A percentile compares a stretch with the other conserved stretches of the same genome.
Evolutionary conservation across 2,797 vertebrate species (phyloP).

Genomic region (Columba guinea): DNA sequence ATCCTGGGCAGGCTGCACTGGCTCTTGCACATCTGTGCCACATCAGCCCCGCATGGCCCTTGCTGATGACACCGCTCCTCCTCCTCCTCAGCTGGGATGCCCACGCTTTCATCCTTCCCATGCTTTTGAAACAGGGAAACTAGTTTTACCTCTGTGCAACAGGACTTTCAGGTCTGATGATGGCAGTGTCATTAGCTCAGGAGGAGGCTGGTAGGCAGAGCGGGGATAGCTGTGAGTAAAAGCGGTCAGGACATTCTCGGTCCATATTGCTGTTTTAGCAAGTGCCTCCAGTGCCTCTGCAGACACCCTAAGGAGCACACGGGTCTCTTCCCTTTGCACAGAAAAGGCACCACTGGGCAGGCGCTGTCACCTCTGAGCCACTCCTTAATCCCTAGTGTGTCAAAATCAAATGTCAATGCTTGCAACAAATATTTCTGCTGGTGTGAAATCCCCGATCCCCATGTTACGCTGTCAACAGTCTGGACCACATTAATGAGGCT

Average conservation of each 20-base stretch:
- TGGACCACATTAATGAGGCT: neutral
- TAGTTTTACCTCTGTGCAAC: neutral
- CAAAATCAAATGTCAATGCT: neutral
- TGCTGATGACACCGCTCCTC: neutral
- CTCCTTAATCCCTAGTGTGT: neutral
- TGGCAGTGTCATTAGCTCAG: fast-evolving
- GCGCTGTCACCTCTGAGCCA: neutral
- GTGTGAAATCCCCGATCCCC: neutral
- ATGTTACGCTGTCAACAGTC: neutral
- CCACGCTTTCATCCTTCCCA: fast-evolving
- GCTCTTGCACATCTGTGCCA: neutral
- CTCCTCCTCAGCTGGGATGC: neutral
- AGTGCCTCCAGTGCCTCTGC: neutral
- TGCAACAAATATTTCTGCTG: neutral
- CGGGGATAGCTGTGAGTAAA: neutral
- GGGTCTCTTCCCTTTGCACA: neutral
- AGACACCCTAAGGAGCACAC: neutral
- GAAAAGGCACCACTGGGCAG: neutral
- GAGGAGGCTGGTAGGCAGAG: neutral
- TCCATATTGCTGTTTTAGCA: neutral
- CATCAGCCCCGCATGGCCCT: neutral
- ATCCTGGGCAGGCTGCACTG: neutral
- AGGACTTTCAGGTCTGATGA: slow-evolving; percentile 6
- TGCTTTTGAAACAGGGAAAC: neutral
- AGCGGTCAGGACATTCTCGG: neutral